Conservation (phyloP, 2,113 vertebrate species). For the Larimichthys polyactis region DNA sequence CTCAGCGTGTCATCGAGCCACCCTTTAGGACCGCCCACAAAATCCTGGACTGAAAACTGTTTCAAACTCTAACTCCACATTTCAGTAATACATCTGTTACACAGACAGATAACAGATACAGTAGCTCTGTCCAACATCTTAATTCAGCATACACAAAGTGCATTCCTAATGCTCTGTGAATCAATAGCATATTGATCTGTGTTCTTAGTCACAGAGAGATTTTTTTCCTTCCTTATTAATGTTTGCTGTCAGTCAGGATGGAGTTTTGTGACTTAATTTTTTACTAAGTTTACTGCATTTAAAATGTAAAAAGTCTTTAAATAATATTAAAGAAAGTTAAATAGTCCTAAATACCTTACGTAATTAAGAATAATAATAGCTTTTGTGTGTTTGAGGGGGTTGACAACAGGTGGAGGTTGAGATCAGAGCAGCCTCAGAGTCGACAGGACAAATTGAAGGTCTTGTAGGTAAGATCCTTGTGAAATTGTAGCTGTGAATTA, state of each 20-base stretch:
- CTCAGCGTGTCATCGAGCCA: too few relatives aligned
- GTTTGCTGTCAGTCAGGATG: neutral
- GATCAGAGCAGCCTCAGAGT: neutral
- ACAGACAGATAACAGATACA: neutral
- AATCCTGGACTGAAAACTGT: too few relatives aligned
- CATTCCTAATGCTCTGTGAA: neutral
- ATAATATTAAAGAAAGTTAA: neutral
- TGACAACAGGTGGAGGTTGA: neutral
- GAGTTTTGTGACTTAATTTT: neutral
- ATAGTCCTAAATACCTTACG: neutral
- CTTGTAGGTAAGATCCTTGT: neutral
- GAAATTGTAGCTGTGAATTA: too few relatives aligned
- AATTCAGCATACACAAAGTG: slow-evolving; percentile 3
- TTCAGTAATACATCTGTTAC: neutral
- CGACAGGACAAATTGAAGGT: neutral
- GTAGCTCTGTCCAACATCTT: neutral
- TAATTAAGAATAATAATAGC: too few relatives aligned
- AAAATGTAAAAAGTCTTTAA: neutral
- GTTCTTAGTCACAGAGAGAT: neutral
- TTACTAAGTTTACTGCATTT: neutral
- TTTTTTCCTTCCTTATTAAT: neutral
- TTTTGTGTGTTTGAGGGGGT: neutral
- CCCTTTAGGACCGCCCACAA: too few relatives aligned
- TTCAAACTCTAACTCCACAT: too few relatives aligned
- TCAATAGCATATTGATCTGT: slow-evolving; percentile 12